Evolutionary conservation across 2,888 invertebrate species (phyloP).

Genomic region (Hirtodrosophila trivittata): DNA sequence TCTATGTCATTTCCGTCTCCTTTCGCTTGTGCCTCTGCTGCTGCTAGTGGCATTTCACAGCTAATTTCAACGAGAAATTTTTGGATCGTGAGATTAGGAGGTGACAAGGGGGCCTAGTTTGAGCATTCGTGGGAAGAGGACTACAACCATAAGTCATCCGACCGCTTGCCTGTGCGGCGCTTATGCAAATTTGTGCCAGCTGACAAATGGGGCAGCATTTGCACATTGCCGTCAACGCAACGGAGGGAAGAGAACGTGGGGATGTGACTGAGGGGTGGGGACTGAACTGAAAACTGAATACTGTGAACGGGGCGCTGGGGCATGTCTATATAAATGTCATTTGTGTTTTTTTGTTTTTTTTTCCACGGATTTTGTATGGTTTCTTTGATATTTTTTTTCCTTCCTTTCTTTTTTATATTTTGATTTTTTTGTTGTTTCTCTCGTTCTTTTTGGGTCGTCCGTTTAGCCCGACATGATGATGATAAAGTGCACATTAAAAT

Average conservation of each 20-base stretch:
- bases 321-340: slow-evolving; percentile 77
- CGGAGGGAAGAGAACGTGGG: neutral
- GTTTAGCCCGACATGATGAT: slow-evolving; percentile 57
- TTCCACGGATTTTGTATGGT: slow-evolving; percentile 28
- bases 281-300: neutral
- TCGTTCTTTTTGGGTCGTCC: slow-evolving; percentile 39
- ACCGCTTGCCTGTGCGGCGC: slow-evolving; percentile 72
- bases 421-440: slow-evolving; percentile 2
- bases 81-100: slow-evolving; percentile 77
- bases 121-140: slow-evolving; percentile 17
- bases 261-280: neutral
- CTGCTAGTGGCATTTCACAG: slow-evolving; percentile 68
- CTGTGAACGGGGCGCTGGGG: slow-evolving; percentile 41
- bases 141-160: slow-evolving; percentile 75
- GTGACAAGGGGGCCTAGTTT: slow-evolving; percentile 54
- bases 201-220: slow-evolving; percentile 83
- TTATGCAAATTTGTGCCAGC: slow-evolving; percentile 83
- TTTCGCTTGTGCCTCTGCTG: slow-evolving; percentile 16
- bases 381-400: slow-evolving; percentile 32
- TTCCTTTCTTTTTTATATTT: slow-evolving; percentile 3
- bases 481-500: slow-evolving; percentile 75
- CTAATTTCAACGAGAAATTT: slow-evolving; percentile 74
- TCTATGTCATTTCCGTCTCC: slow-evolving; percentile 74
- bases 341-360: slow-evolving; percentile 38
- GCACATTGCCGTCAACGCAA: slow-evolving; percentile 64